Evolutionary conservation across 2,888 invertebrate genomes (phyloP), one percentile per base, ranked within the genome.

Genomic region (Sturmia bella): DNA sequence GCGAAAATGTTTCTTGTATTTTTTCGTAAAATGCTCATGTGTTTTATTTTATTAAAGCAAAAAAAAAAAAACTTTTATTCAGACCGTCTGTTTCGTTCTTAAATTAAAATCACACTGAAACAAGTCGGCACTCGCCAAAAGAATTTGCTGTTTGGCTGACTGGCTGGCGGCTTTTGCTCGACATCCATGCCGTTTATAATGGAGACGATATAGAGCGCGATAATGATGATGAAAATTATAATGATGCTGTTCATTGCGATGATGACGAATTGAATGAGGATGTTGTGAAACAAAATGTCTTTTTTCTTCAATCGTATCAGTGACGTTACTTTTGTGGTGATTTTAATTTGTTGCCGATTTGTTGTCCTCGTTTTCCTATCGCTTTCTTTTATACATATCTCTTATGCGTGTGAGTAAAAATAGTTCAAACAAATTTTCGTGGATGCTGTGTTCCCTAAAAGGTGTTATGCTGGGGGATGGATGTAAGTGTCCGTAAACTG

Each of bases 41-140:
- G 41, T 41, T 11, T 48, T 59, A 19, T 64, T 9, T 37, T 37
- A 50, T 27, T 27, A n/a, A n/a, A n/a, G n/a, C 6, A 27, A 6
- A 27, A 27, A 27, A 32, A 32, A 7, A 45, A 27, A 48, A 56
- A 64, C 43, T 19, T 39, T 39, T 61, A 15, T 48, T 37, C 11
- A 54, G 7, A n/a, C 74, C 78, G 61, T 66, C 78, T 61, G 88
- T 80, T 86, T 84, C 86, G 87, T 86, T 87, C 85, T 84, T 87
- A 85, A 86, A 84, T 85, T 85, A 63, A 88, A 87, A 85, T 85
- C 84, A 85, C 85, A 89, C 89, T 88, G 85, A 88, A 84, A 69
- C 70, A 73, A 80, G 73, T 64, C 69, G 80, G 54, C 81, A 82
- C 59, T 78, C 32, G 82, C 64, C 78, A 72, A 78, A 83, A 52